Conservation (phyloP, 2,888 invertebrate species). For the Drosophila yooni region DNA sequence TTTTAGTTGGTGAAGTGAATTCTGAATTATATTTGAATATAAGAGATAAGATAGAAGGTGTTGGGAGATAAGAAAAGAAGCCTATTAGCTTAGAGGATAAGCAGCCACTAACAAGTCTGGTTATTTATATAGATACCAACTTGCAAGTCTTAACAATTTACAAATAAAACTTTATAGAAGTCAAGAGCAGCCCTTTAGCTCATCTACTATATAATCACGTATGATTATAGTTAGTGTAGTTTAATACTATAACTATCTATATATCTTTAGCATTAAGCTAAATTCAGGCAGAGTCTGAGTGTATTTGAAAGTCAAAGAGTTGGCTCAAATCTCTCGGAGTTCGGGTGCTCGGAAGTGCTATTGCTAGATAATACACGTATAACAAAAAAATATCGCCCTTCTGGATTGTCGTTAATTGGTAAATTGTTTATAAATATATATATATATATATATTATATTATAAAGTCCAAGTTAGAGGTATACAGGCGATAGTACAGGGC, state of each 20-base stretch:
- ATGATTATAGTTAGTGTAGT: background rate
- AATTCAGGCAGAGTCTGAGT: background rate
- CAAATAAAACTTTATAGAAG: background rate
- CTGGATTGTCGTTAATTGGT: background rate
- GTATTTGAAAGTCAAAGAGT: background rate
- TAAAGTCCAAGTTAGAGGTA: background rate
- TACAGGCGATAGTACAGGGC: constrained; percentile 9
- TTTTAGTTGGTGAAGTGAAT: background rate
- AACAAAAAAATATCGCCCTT: background rate
- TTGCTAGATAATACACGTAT: background rate
- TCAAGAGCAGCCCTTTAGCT: background rate
- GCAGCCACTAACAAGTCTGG: background rate
- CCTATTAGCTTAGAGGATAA: background rate
- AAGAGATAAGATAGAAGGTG: background rate
- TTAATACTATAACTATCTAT: background rate
- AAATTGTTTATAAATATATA: background rate
- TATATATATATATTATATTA: background rate
- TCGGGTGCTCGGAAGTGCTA: background rate
- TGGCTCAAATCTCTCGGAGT: background rate
- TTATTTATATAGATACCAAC: background rate
- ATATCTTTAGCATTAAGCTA: background rate
- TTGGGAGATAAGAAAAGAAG: background rate
- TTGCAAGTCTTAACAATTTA: background rate
- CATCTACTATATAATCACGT: background rate
- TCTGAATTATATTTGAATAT: background rate